Evolutionary conservation across 1,140 invertebrate genomes (phyloP), one percentile per base, ranked within the genome.

Genomic region (Bombus impatiens): DNA sequence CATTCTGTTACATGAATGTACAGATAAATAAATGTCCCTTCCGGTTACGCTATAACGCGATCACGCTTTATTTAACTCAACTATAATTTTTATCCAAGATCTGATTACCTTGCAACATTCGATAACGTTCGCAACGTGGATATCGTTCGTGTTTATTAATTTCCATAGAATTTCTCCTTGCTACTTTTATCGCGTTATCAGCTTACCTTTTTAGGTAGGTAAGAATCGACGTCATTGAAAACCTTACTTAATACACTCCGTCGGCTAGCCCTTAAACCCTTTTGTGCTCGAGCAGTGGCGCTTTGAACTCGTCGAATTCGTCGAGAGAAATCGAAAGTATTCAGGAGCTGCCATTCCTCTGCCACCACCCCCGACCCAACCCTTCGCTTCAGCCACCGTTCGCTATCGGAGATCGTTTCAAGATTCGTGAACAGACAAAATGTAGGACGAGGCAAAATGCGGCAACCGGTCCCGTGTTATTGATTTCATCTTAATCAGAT

Each of bases 401-500:
- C 32, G 25, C 71, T 78, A 74, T 81, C 83, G 53, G 40, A 18
- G 79, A 82, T 82, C 79, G 85, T 68, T 78, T 47, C 65, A 78
- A 86, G 81, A 83, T 79, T 83, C 70, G 71, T 22, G 68, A 53
- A 59, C 57, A 84, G 77, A 74, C 59, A 65, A 68, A 88, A 91
- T 88, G 79, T 91, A 87, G 84, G 75, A 90, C 88, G 83, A 86
- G 78, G 88, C 80, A 82, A 79, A 78, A 80, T 62, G 78, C 86
- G 82, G 59, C 68, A 65, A 80, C 84, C 78, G 80, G 68, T 82
- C 83, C 83, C 59, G 89, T 91, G 84, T 94, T 94, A 95, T 95
- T 93, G 94, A 95, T 94, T 94, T 94, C 93, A 92, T 94, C 93
- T 94, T 94, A 94, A 94, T 94, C 93, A 95, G 93, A 94, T 94